Conservation (phyloP, 2,797 vertebrate genomes). For the Spizella passerina region DNA sequence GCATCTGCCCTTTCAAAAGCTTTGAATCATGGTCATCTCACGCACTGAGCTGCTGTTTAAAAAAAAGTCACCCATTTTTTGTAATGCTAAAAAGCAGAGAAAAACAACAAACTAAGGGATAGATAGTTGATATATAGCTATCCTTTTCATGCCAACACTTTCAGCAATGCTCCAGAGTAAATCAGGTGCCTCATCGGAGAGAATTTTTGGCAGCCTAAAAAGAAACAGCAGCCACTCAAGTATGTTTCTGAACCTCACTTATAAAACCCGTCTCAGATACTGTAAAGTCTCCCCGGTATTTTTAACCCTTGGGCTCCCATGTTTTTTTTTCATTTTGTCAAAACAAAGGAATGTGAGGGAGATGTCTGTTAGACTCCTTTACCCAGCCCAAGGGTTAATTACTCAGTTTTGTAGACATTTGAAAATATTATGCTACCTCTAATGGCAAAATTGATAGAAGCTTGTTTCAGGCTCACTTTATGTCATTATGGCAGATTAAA, state of each 20-base stretch:
- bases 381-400: slow-evolving; percentile 60
- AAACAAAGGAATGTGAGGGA: slow-evolving; percentile 11
- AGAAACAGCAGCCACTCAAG: not conserved
- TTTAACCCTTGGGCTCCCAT: slow-evolving; percentile 44
- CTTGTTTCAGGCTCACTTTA: slow-evolving; percentile 69
- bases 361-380: slow-evolving; percentile 22
- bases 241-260: not conserved
- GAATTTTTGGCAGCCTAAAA: not conserved
- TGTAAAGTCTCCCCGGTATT: not conserved
- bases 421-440: slow-evolving; percentile 72
- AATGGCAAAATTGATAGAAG: slow-evolving; percentile 66
- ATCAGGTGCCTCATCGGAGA: not conserved
- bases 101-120: not conserved
- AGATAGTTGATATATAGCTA: not conserved
- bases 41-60: not conserved
- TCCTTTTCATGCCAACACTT: not conserved
- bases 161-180: not conserved
- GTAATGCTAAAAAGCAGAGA: not conserved
- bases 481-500: slow-evolving; percentile 72
- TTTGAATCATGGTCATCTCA: not conserved
- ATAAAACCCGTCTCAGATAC: not conserved
- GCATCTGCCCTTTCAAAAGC: not conserved
- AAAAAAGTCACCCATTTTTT: not conserved
- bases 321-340: not conserved
- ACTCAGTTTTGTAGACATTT: slow-evolving; percentile 66